phyloP scores from a whole-genome alignment of 2,797 vertebrate genomes.

The Caiman crocodilus region DNA sequence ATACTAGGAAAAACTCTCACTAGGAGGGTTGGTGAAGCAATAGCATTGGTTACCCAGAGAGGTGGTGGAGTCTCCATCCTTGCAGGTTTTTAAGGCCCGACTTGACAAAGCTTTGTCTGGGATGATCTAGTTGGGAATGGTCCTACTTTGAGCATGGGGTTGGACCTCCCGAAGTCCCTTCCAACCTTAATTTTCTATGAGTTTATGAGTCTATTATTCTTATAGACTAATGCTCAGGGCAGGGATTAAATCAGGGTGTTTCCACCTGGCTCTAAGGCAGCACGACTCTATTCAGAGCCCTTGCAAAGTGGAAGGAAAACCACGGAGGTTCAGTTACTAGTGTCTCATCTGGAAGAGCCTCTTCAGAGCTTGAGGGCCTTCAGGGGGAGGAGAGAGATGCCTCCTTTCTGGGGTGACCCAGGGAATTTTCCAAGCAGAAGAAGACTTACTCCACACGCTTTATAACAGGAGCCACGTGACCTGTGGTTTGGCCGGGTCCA shows the following conservation, averaged over 20 bases:
- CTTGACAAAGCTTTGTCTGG: too few species aligned
- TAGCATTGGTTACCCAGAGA: too few species aligned
- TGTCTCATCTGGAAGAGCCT: not conserved
- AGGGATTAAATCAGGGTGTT: not conserved
- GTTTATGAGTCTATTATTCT: too few species aligned
- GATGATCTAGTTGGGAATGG: too few species aligned
- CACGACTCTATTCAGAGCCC: not conserved
- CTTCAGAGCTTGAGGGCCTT: rapidly evolving
- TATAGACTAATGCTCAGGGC: not conserved
- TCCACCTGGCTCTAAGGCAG: not conserved
- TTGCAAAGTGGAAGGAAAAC: not conserved
- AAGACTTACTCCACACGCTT: not conserved
- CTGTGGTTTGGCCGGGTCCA: conserved; percentile 7
- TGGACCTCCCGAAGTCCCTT: too few species aligned
- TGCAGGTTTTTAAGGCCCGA: too few species aligned
- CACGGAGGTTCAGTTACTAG: not conserved
- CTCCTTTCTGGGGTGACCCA: not conserved
- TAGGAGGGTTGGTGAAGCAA: too few species aligned
- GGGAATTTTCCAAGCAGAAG: conserved; percentile 10
- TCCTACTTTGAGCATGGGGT: too few species aligned
- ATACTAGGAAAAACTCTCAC: too few species aligned
- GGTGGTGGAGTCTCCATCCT: too few species aligned
- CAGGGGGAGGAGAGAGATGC: rapidly evolving
- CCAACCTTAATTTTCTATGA: too few species aligned
- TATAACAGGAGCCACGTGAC: not conserved